Conservation (phyloP, 2,113 vertebrate species). For the Crypturellus undulatus region DNA sequence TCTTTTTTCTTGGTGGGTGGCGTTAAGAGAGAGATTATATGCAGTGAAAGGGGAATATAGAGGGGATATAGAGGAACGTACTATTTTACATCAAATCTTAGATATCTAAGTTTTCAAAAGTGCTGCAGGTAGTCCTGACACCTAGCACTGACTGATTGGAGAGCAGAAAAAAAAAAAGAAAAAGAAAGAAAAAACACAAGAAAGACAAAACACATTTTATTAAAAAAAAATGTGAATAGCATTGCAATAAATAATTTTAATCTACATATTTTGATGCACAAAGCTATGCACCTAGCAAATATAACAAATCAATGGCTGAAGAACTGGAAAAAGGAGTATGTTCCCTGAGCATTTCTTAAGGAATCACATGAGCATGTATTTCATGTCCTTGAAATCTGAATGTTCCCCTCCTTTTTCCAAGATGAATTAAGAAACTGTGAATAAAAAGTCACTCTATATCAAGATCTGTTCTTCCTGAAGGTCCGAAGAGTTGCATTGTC, state of each 20-base stretch:
- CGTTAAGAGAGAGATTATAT: neutral
- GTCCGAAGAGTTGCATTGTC: neutral
- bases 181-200: neutral
- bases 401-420: neutral
- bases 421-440: neutral
- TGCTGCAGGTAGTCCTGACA: neutral
- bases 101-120: neutral
- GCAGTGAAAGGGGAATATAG: too few species aligned
- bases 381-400: neutral
- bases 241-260: neutral
- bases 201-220: neutral
- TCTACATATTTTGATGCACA: neutral
- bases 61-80: neutral
- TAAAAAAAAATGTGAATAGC: constrained; percentile 5
- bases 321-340: neutral
- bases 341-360: neutral
- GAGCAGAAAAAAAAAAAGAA: neutral
- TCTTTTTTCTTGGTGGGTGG: neutral
- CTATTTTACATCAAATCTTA: neutral
- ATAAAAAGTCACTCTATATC: neutral
- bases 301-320: neutral
- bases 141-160: neutral
- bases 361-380: neutral
- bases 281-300: neutral
- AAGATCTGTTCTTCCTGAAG: neutral